phyloP scores from a whole-genome alignment of 2,113 vertebrate genomes.

The Himantopus leucocephalus region DNA sequence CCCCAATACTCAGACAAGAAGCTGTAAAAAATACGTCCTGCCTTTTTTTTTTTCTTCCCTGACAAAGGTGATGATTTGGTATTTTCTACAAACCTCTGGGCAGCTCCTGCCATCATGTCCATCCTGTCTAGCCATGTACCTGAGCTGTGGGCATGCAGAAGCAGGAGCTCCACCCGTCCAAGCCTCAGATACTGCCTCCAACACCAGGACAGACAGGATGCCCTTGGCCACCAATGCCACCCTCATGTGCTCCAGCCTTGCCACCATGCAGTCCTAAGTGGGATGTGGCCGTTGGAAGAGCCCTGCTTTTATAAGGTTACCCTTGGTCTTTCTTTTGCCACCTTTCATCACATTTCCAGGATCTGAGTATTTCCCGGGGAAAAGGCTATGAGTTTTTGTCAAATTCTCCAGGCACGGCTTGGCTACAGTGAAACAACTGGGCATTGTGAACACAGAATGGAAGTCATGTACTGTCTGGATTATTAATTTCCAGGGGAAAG shows the following conservation, averaged over 20 bases:
- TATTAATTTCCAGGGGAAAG: neutral
- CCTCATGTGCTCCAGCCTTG: neutral
- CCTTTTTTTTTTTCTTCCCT: no score
- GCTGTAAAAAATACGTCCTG: neutral
- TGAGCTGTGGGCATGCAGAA: neutral
- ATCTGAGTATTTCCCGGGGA: neutral
- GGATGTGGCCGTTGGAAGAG: neutral
- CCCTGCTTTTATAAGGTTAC: fast-evolving
- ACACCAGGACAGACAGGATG: no score
- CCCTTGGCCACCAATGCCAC: neutral
- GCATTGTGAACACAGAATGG: neutral
- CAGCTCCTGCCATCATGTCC: neutral
- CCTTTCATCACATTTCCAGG: neutral
- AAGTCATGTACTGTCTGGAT: neutral
- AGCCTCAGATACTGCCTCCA: neutral
- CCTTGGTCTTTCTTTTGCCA: neutral
- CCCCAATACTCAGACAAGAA: neutral
- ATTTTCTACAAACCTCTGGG: neutral
- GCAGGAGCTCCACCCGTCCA: neutral
- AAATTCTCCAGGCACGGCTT: neutral
- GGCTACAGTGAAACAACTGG: neutral
- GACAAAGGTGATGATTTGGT: neutral
- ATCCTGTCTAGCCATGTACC: neutral
- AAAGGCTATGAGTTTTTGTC: neutral
- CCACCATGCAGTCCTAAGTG: fast-evolving